Evolutionary conservation across 2,113 vertebrate genomes (phyloP).

Genomic region (Callipepla californica): DNA sequence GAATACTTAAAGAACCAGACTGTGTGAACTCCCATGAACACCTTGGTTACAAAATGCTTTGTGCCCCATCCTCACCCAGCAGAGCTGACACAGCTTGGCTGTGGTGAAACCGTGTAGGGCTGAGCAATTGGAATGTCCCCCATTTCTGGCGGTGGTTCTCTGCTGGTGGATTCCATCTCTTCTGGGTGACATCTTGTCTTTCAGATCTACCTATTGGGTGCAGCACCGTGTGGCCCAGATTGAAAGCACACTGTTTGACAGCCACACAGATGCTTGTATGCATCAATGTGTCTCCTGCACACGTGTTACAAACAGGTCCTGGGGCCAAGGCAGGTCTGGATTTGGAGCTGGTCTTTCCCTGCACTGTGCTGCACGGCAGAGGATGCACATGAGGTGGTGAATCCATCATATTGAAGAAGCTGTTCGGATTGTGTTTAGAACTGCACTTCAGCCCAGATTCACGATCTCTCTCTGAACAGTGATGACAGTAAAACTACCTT

Average conservation of each 20-base stretch:
- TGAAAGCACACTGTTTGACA: background rate
- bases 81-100: background rate
- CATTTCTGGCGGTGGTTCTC: background rate
- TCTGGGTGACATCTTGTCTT: background rate
- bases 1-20: background rate
- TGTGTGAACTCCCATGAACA: background rate
- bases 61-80: accelerated
- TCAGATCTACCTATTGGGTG: background rate
- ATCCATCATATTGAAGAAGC: background rate
- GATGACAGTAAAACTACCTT: background rate
- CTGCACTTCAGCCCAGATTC: background rate
- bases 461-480: too few species aligned
- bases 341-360: background rate
- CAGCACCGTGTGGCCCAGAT: background rate
- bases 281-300: background rate
- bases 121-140: background rate
- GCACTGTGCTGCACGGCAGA: background rate
- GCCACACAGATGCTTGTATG: too few species aligned
- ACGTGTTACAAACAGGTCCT: background rate
- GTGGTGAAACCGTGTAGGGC: background rate
- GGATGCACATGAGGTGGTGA: background rate
- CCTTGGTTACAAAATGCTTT: background rate
- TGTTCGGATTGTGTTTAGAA: background rate
- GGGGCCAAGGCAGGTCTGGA: background rate
- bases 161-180: background rate